phyloP scores from a whole-genome alignment of 2,797 vertebrate species.

The Liparis tanakae region DNA sequence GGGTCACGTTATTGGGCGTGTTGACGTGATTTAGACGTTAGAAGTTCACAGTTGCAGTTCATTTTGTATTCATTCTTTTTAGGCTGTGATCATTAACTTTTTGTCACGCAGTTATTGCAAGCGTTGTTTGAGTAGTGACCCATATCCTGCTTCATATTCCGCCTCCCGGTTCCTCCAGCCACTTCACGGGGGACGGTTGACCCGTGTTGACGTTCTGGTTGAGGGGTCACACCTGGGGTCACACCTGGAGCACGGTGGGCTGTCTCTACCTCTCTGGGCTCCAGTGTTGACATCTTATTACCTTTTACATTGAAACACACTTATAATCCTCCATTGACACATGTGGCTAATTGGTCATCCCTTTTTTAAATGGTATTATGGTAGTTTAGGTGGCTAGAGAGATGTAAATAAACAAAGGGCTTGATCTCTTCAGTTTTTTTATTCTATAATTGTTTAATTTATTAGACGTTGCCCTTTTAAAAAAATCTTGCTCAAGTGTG shows the following conservation, averaged over 20 bases:
- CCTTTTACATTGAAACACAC: background rate
- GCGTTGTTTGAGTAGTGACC: background rate
- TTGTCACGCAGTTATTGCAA: background rate
- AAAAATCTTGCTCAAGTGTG: background rate
- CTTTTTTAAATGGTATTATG: too few species aligned
- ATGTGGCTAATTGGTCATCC: background rate
- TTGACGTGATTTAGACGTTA: background rate
- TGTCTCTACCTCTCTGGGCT: background rate
- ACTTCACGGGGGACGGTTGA: background rate
- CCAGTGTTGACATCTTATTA: background rate
- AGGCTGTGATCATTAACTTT: background rate
- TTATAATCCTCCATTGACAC: background rate
- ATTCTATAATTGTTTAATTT: background rate
- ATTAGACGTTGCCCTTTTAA: background rate
- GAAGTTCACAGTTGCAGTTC: background rate
- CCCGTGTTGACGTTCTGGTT: background rate
- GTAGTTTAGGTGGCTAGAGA: background rate
- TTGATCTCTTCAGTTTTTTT: background rate
- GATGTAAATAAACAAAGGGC: background rate
- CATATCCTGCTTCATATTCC: background rate
- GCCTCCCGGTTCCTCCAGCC: slow-evolving; percentile 84
- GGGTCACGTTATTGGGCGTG: background rate
- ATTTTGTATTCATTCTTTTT: background rate
- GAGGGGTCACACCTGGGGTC: too few species aligned
- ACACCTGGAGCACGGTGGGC: background rate